A percentile compares a stretch with the other conserved stretches of the same genome.
Evolutionary conservation across 1,140 invertebrate species (phyloP).

Genomic region (Heliconius hermathena): DNA sequence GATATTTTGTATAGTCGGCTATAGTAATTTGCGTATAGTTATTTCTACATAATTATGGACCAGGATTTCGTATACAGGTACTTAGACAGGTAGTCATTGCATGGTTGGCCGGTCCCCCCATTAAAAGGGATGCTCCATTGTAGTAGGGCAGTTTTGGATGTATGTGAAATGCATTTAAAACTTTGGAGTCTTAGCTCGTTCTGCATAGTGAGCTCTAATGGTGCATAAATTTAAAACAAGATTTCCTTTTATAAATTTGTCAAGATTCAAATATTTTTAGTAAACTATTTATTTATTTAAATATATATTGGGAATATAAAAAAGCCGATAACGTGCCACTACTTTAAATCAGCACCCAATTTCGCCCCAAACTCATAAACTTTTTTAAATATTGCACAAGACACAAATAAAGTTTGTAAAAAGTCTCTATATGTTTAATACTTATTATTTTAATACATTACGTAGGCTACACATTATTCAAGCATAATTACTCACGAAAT

Average conservation of each 20-base stretch:
- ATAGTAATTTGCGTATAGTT: slow-evolving; percentile 66
- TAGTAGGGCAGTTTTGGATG: slow-evolving; percentile 59
- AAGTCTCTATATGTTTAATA: no score
- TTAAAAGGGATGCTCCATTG: slow-evolving; percentile 67
- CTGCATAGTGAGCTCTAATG: slow-evolving; percentile 64
- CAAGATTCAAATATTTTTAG: background rate
- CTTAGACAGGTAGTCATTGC: slow-evolving; percentile 69
- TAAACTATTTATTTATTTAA: no score
- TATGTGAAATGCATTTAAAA: slow-evolving; percentile 54
- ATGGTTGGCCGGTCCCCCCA: slow-evolving; percentile 74
- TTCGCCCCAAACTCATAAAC: no score
- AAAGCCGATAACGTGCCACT: no score
- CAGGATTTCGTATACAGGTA: slow-evolving; percentile 74
- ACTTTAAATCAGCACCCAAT: no score
- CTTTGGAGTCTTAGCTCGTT: slow-evolving; percentile 61
- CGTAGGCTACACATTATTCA: no score
- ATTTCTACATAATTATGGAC: slow-evolving; percentile 63
- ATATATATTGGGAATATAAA: no score
- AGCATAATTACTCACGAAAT: no score
- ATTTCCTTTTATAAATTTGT: background rate
- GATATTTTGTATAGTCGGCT: slow-evolving; percentile 37
- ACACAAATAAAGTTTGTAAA: no score
- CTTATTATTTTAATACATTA: no score
- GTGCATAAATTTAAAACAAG: slow-evolving; percentile 50
- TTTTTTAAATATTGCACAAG: no score